phyloP scores from a whole-genome alignment of 2,888 invertebrate species.

The Apotomis turbidana region DNA sequence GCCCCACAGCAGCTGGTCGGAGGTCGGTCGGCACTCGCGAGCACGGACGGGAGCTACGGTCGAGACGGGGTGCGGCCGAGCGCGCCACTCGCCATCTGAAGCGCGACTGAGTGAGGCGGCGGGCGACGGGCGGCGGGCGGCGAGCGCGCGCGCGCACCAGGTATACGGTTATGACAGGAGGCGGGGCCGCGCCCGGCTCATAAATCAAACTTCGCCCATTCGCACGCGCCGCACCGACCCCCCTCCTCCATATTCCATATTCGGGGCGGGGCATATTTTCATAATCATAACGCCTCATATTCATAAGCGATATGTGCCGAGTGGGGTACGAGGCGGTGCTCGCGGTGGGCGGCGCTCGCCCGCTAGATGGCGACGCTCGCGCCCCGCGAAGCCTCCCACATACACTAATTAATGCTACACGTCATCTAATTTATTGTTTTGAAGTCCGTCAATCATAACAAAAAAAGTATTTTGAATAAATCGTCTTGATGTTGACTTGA shows the following conservation, averaged over 20 bases:
- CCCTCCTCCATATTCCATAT: constrained; percentile 86
- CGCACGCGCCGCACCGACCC: constrained; percentile 85
- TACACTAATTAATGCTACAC: constrained; percentile 77
- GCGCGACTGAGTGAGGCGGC: constrained; percentile 82
- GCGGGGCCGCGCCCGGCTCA: constrained; percentile 86
- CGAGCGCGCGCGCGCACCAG: constrained; percentile 85
- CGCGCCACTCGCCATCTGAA: constrained; percentile 82
- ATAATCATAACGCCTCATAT: constrained; percentile 85
- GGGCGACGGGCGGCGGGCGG: constrained; percentile 62
- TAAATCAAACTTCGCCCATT: constrained; percentile 87
- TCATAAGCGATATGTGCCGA: constrained; percentile 81
- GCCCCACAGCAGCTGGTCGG: constrained; percentile 62
- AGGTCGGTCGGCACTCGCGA: constrained; percentile 51
- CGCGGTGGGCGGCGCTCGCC: constrained; percentile 73
- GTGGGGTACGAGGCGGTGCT: constrained; percentile 57
- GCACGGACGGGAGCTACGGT: constrained; percentile 52
- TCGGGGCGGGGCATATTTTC: constrained; percentile 84
- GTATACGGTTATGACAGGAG: constrained; percentile 87
- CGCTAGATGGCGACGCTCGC: constrained; percentile 79
- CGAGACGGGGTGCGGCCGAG: constrained; percentile 68
- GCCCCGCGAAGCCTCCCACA: constrained; percentile 80
- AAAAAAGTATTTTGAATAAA: constrained; percentile 38
- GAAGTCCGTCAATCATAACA: constrained; percentile 50
- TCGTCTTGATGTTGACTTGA: constrained; percentile 16
- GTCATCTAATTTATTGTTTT: constrained; percentile 76